Evolutionary conservation across 2,888 invertebrate genomes (phyloP), one percentile per base, ranked within the genome.

Genomic region (Spodoptera exigua): DNA sequence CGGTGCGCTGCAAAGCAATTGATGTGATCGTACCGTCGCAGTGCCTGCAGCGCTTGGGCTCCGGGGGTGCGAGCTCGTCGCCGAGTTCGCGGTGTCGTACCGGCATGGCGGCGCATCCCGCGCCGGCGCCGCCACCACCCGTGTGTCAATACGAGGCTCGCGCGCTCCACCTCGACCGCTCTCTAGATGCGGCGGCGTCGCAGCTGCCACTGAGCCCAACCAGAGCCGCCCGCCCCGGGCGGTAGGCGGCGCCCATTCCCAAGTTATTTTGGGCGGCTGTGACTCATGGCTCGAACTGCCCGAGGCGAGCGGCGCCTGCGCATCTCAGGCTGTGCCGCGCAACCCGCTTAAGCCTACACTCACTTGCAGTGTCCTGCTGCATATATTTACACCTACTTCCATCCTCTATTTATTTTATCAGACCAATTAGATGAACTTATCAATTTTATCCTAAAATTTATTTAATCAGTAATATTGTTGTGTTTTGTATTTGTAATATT

Each of bases 21-120:
- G 74, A 61, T 71, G 76, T 78, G 79, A 73, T 81, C 88, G 86
- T 96, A 97, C 97, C 97, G 97, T 97, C 97, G 96, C 97, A 97
- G 95, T 97, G 97, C 95, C 96, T 97, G 97, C 97, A 97, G 96
- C 97, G 97, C 95, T 97, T 97, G 95, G 97, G 97, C 96, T 97
- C 96, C 95, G 97, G 97, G 85, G 92, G 89, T 86, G 93, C 93
- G 92, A 92, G 89, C 88, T 93, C 93, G 89, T 94, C 94, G 91
- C 94, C 92, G 91, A 92, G 92, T 89, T 93, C 93, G 92, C 94
- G 94, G 86, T 94, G 93, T 91, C 94, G 93, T 90, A 94, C 94
- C 92, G 94, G 94, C 94, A 94, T 94, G 94, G 94, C 94, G 90
- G 93, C 93, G 92, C 93, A 93, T 93, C 91, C 91, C 93, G 93